These are phyloP conservation scores for Amazonetta brasiliensis DNA, from an alignment of 2,797 vertebrate species.

Conservation along the genomic window DNA sequence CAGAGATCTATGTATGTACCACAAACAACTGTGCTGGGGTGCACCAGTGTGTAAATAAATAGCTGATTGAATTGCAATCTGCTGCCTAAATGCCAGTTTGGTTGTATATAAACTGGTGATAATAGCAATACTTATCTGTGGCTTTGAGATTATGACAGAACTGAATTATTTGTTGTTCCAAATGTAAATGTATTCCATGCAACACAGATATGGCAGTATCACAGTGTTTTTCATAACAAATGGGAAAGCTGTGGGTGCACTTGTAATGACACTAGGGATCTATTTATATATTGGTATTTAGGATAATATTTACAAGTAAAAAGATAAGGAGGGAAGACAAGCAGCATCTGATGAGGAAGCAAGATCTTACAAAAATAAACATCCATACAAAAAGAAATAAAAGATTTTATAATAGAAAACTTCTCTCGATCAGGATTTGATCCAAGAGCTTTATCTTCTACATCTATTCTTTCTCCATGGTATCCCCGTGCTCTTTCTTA, in stretches of 20 bases:
- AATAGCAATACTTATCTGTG: slow-evolving; percentile 24
- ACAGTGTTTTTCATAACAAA: slow-evolving; percentile 28
- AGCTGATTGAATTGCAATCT: slow-evolving; percentile 26
- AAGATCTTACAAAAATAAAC: not conserved
- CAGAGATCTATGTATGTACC: not conserved
- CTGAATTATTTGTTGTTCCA: not conserved
- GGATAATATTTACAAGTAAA: not conserved
- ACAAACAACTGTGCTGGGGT: not conserved
- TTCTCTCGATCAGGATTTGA: not conserved
- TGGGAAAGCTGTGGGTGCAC: not conserved
- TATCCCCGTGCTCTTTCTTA: not conserved
- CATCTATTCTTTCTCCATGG: not conserved
- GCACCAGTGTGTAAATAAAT: slow-evolving; percentile 24
- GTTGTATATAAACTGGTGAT: slow-evolving; percentile 9
- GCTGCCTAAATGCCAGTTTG: slow-evolving; percentile 6
- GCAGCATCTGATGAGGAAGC: not conserved
- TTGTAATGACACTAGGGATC: not conserved
- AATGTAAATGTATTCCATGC: slow-evolving; percentile 9
- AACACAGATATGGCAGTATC: not conserved
- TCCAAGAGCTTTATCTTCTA: not conserved
- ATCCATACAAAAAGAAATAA: not conserved
- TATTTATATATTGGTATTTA: slow-evolving; percentile 33
- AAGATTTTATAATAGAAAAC: not conserved
- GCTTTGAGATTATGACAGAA: slow-evolving; percentile 18
- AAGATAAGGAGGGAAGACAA: not conserved